These are phyloP conservation scores for Octomys mimax DNA, from an alignment of 2,797 vertebrate genomes.

Conservation along the genomic window DNA sequence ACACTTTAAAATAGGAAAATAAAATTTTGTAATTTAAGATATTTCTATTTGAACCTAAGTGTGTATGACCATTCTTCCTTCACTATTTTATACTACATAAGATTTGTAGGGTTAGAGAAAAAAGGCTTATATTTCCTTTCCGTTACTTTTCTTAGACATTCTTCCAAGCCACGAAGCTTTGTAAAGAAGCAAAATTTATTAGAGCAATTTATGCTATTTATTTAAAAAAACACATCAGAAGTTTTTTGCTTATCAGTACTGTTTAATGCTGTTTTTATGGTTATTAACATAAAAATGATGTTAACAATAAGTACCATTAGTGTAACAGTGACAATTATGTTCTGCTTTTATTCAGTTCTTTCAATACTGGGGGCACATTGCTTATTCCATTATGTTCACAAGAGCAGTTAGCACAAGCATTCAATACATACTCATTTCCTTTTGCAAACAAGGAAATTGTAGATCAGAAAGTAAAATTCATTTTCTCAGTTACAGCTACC, in stretches of 20 bases:
- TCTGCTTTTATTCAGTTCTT: neutral
- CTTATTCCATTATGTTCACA: slow-evolving; percentile 16
- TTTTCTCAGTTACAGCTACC: neutral
- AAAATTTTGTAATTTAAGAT: slow-evolving; percentile 48
- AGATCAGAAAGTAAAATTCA: neutral
- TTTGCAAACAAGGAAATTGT: slow-evolving; percentile 14
- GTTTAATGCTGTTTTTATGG: neutral
- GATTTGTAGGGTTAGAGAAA: neutral
- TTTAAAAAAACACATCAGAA: neutral
- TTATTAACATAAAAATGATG: slow-evolving; percentile 31
- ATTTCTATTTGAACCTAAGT: slow-evolving; percentile 45
- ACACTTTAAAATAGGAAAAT: slow-evolving; percentile 37
- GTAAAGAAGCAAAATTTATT: neutral
- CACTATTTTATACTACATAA: neutral
- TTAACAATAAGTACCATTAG: neutral
- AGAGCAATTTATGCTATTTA: neutral
- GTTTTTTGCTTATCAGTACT: neutral
- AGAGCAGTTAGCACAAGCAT: neutral
- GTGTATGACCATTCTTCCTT: neutral
- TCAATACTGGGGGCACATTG: neutral
- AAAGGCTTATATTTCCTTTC: neutral
- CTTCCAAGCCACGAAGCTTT: neutral
- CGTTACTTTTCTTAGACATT: neutral
- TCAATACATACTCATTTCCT: neutral
- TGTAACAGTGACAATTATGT: neutral